Evolutionary conservation across 2,797 vertebrate genomes (phyloP).

Genomic region (Pangasius macronema): DNA sequence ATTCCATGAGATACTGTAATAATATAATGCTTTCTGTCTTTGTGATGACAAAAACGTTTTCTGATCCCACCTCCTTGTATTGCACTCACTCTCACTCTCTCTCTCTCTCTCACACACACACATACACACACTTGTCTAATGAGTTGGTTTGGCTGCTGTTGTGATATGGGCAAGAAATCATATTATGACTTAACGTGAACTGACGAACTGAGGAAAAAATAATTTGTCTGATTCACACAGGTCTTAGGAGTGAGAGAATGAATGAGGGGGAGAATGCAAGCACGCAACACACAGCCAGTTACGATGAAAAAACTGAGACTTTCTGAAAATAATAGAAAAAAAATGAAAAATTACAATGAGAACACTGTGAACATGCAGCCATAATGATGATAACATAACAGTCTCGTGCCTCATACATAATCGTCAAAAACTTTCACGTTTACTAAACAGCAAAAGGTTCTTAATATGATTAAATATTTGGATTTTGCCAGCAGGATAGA

Average conservation of each 20-base stretch:
- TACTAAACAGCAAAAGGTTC: background rate
- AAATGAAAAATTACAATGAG: background rate
- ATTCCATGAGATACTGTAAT: slow-evolving; percentile 76
- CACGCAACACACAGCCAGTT: slow-evolving; percentile 12
- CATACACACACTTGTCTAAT: slow-evolving; percentile 70
- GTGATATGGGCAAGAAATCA: slow-evolving; percentile 68
- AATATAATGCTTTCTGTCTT: slow-evolving; percentile 76
- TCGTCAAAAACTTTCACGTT: background rate
- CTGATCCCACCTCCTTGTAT: slow-evolving; percentile 55
- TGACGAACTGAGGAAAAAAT: slow-evolving; percentile 64
- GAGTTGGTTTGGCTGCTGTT: slow-evolving; percentile 74
- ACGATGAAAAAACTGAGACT: background rate
- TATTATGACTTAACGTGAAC: slow-evolving; percentile 70
- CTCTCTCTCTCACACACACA: slow-evolving; percentile 45
- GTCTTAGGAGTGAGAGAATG: slow-evolving; percentile 32
- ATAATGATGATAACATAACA: background rate
- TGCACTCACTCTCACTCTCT: slow-evolving; percentile 33
- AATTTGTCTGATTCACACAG: slow-evolving; percentile 51
- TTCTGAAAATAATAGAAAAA: background rate
- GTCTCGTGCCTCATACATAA: background rate
- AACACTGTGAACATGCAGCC: slow-evolving; percentile 9
- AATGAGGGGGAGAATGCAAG: slow-evolving; percentile 5
- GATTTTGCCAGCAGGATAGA: background rate
- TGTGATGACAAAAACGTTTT: slow-evolving; percentile 74
- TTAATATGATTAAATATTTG: background rate